Evolutionary conservation across 53 echinoderm and acorn worm species (phyloP).

Genomic region (Paracentrotus lividus): DNA sequence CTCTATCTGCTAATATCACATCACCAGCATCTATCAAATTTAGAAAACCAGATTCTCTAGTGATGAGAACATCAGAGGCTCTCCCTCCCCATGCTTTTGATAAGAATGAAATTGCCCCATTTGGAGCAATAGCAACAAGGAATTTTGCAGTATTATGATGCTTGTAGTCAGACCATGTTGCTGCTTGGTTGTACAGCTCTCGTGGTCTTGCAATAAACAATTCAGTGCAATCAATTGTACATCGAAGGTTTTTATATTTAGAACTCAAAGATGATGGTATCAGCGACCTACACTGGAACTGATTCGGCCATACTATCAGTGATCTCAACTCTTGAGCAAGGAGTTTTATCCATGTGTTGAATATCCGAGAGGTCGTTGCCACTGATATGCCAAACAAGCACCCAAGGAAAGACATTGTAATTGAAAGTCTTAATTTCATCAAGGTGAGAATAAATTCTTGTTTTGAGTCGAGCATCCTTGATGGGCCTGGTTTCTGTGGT

Average conservation of each 20-base stretch:
- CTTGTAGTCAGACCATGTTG: slow-evolving; percentile 86
- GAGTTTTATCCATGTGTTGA: slow-evolving; percentile 34
- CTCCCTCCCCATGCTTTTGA: slow-evolving; percentile 84
- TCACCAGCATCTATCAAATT: slow-evolving; percentile 77
- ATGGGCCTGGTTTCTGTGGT: neutral
- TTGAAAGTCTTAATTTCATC: neutral
- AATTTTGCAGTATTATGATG: slow-evolving; percentile 78
- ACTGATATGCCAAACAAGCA: neutral
- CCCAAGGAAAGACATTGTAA: neutral
- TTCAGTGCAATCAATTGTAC: slow-evolving; percentile 83
- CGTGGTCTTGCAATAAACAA: slow-evolving; percentile 77
- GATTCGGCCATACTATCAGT: slow-evolving; percentile 68
- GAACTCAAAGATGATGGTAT: neutral
- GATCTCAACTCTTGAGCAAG: slow-evolving; percentile 64
- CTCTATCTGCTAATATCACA: slow-evolving; percentile 76
- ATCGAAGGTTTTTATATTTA: slow-evolving; percentile 62
- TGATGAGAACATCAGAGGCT: slow-evolving; percentile 74
- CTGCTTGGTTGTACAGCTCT: slow-evolving; percentile 64
- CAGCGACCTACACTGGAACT: neutral
- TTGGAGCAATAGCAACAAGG: slow-evolving; percentile 78
- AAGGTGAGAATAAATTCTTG: neutral
- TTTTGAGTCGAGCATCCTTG: neutral
- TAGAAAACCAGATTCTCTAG: slow-evolving; percentile 69
- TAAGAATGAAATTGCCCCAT: slow-evolving; percentile 72
- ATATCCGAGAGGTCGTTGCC: neutral